These are phyloP conservation scores for Noctua pronuba DNA, from an alignment of 2,888 invertebrate genomes.

Conservation along the genomic window DNA sequence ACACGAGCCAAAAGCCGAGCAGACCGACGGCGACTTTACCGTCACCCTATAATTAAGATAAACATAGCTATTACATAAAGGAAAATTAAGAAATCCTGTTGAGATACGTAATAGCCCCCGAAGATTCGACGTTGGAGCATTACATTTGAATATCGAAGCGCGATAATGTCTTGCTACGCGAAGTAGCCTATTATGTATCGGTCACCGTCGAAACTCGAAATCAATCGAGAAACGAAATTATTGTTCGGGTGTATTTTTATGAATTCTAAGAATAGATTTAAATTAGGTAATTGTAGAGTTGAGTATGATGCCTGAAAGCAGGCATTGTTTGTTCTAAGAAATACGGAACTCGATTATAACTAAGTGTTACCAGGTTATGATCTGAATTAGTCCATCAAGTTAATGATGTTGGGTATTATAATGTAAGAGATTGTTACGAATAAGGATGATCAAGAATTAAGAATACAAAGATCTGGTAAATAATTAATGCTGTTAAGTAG, in stretches of 20 bases:
- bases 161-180: neutral
- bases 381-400: slow-evolving; percentile 27
- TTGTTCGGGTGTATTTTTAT: slow-evolving; percentile 10
- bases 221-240: slow-evolving; percentile 27
- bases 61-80: neutral
- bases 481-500: slow-evolving; percentile 40
- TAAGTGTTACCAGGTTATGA: slow-evolving; percentile 33
- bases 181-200: slow-evolving; percentile 27
- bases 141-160: slow-evolving; percentile 29
- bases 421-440: slow-evolving; percentile 35
- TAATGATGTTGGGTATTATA: slow-evolving; percentile 48
- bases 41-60: slow-evolving; percentile 80
- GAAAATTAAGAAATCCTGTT: slow-evolving; percentile 3
- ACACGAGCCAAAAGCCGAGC: slow-evolving; percentile 81
- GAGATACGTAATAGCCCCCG: slow-evolving; percentile 37
- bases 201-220: slow-evolving; percentile 41
- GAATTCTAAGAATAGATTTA: slow-evolving; percentile 4
- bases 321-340: slow-evolving; percentile 4
- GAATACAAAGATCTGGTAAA: slow-evolving; percentile 59
- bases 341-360: slow-evolving; percentile 16
- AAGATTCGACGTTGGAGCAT: neutral
- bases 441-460: slow-evolving; percentile 30
- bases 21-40: slow-evolving; percentile 86
- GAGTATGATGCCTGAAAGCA: neutral
- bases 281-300: slow-evolving; percentile 16